Evolutionary conservation across 2,113 vertebrate genomes (phyloP).

Genomic region (Rhombomys opimus): DNA sequence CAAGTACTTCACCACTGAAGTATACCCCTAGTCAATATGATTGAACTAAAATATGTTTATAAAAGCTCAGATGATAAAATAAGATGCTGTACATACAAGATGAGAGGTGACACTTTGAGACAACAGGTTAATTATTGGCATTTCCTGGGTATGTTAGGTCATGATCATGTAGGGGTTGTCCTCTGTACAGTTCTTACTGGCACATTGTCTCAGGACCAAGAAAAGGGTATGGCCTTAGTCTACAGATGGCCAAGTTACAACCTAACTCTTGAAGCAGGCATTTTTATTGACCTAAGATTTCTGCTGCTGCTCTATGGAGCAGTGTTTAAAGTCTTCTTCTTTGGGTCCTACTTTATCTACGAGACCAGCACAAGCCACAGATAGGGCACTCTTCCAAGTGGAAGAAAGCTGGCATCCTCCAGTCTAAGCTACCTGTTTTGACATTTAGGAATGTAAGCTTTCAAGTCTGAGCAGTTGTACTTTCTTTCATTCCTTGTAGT

Average conservation of each 20-base stretch:
- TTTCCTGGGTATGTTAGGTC: constrained; percentile 10
- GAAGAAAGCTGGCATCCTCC: neutral
- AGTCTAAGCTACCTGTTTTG: constrained; percentile 1
- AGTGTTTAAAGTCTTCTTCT: neutral
- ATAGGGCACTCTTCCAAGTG: neutral
- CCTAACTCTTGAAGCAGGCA: neutral
- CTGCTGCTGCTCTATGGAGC: neutral
- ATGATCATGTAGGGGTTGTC: neutral
- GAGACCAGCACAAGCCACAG: neutral
- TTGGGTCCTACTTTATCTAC: neutral
- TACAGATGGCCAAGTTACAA: neutral
- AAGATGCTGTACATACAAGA: neutral
- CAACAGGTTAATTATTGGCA: neutral
- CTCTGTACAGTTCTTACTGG: neutral
- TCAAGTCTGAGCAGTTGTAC: neutral
- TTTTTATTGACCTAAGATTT: neutral
- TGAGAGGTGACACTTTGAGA: neutral
- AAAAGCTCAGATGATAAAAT: neutral
- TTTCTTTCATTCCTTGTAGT: constrained; percentile 15
- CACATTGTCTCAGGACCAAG: neutral
- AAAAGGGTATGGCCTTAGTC: neutral
- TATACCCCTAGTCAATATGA: neutral
- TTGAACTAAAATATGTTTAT: neutral
- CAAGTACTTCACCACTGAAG: neutral
- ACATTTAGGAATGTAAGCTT: neutral